Base-by-base conservation (phyloP, 2,797 vertebrate genomes). In the Cichlasoma orientale region DNA sequence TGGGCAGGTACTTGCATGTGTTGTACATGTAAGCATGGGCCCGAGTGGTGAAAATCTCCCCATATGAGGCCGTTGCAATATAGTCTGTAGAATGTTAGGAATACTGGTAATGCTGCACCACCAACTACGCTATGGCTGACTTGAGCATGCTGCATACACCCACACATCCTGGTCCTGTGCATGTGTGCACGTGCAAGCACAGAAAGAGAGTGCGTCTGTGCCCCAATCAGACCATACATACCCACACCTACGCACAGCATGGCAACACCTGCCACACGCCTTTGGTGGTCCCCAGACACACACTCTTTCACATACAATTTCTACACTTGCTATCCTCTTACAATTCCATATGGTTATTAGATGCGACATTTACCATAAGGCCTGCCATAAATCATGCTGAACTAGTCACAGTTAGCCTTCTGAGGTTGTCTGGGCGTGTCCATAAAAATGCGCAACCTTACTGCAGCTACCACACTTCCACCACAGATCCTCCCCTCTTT, bases 401-500 rank as follows among this genome's bases (percentile, higher is more conserved):
- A 79, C 80, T 74, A 79, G 56, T 79, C 29, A 73, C 78, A 82
- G 77, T 82, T 84, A 75, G 73, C 69, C 61, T n/a, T 41, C 57
- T 52, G 66, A 73, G 63, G 75, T 85, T 82, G 73, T 55, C 41
- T 81, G 92, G 93, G 94, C 88, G 94, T 94, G 94, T 92, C 88
- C 74, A 75, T 82, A 70, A 84, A 90, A 91, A 93, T 88, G 86
- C 88, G 92, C 92, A 93, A 91, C 86, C 92, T 94, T 92, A 91
- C 88, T 95, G 94, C 93, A 93, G 93, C 90, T 90, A 84, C 92
- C 75, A 89, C 90, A 91, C 88, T 90, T 87, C 76, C 87, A 90
- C 91, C 87, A 82, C 91, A 91, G 92, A 87, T 89, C 90, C 88
- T 82, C 83, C 86, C 83, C 61, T 77, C 85, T 85, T 81, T 84